A percentile compares a stretch with the other conserved stretches of the same genome.
Conservation (phyloP, 2,113 vertebrate genomes). For the Azemiops feae region DNA sequence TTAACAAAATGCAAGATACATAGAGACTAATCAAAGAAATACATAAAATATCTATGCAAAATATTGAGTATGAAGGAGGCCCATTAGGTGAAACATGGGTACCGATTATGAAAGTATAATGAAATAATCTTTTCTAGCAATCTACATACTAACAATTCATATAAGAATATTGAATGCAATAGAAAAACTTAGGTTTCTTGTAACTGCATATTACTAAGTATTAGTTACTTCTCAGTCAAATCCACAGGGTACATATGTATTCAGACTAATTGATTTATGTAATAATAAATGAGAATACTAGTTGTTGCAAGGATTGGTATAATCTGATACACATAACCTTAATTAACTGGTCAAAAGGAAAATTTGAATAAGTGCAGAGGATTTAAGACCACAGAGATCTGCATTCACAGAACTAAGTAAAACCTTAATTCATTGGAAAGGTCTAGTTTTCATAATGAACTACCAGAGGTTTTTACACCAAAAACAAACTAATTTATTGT, state of each 20-base stretch:
- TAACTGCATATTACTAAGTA: constrained; percentile 64
- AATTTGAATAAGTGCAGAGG: background rate
- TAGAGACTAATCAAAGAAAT: background rate
- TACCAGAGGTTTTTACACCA: background rate
- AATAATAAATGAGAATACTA: constrained; percentile 31
- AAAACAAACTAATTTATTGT: background rate
- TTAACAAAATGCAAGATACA: background rate
- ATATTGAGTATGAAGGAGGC: constrained; percentile 24
- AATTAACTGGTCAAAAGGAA: background rate
- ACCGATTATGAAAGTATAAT: constrained; percentile 67
- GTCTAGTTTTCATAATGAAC: background rate
- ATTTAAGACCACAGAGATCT: background rate
- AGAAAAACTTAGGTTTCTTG: constrained; percentile 62
- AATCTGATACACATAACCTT: constrained; percentile 22
- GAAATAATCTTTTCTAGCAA: constrained; percentile 49
- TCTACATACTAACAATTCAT: constrained; percentile 66
- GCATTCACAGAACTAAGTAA: background rate
- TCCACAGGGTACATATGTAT: constrained; percentile 51
- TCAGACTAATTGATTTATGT: constrained; percentile 57
- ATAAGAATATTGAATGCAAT: constrained; percentile 63
- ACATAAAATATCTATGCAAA: background rate
- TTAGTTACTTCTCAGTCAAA: constrained; percentile 61
- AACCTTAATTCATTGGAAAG: background rate
- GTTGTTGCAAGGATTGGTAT: constrained; percentile 33
- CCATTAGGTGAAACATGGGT: constrained; percentile 51